Evolutionary conservation across 1,140 invertebrate genomes (phyloP).

Genomic region (Aethina tumida): DNA sequence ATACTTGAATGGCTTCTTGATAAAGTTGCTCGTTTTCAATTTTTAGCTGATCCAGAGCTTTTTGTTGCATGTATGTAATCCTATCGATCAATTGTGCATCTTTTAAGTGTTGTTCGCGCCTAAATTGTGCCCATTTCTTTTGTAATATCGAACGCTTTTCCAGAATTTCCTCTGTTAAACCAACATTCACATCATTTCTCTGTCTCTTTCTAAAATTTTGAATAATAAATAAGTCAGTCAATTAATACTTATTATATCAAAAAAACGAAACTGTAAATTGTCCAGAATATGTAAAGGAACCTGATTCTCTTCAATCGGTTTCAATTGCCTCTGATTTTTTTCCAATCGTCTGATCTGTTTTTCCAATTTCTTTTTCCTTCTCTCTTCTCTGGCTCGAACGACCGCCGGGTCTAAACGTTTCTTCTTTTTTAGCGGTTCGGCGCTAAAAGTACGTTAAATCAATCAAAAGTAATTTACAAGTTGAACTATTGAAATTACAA

Average conservation of each 20-base stretch:
- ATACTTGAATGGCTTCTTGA: constrained; percentile 66
- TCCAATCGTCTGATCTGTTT: constrained; percentile 71
- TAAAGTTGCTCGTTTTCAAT: constrained; percentile 74
- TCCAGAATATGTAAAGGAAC: constrained; percentile 54
- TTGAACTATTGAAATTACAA: too few species aligned
- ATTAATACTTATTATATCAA: neutral
- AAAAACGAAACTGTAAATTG: constrained; percentile 45
- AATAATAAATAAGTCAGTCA: constrained; percentile 10
- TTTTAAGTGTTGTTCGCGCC: constrained; percentile 46
- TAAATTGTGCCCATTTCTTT: constrained; percentile 67
- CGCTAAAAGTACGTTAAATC: too few species aligned
- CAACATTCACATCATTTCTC: constrained; percentile 36
- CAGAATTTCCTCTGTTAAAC: constrained; percentile 39
- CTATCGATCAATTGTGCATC: constrained; percentile 59
- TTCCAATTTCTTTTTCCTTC: constrained; percentile 68
- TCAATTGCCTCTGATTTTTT: constrained; percentile 64
- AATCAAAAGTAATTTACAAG: too few species aligned
- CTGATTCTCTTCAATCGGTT: constrained; percentile 75
- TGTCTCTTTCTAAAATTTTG: constrained; percentile 41
- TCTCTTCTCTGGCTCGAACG: constrained; percentile 65
- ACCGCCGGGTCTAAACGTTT: constrained; percentile 73
- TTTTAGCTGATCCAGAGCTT: constrained; percentile 65
- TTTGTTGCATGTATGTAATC: constrained; percentile 57
- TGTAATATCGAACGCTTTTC: constrained; percentile 47
- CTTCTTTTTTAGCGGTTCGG: constrained; percentile 82